phyloP scores from a whole-genome alignment of 2,888 invertebrate genomes.

The Tachina grossa region DNA sequence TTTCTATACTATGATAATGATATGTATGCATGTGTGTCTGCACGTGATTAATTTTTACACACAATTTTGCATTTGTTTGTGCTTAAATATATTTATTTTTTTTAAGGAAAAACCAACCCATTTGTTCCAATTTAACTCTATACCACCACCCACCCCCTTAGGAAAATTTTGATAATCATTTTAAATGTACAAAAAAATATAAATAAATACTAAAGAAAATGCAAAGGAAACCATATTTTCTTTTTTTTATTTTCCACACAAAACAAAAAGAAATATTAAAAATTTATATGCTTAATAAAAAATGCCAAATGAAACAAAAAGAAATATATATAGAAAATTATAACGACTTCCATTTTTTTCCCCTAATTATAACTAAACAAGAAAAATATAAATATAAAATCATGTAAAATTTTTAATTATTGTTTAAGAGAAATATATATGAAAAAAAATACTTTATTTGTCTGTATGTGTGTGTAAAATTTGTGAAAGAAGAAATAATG shows the following conservation, averaged over 20 bases:
- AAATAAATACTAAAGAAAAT: slow-evolving; percentile 5
- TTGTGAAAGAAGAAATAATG: slow-evolving; percentile 5
- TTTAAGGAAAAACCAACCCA: neutral
- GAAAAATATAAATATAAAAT: neutral
- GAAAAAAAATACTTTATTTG: neutral
- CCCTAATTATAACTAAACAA: slow-evolving; percentile 12
- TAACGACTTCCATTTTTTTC: slow-evolving; percentile 47
- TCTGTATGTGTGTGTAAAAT: slow-evolving; percentile 9
- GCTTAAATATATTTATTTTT: neutral
- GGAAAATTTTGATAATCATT: slow-evolving; percentile 67
- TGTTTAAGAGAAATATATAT: slow-evolving; percentile 9
- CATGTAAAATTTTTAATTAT: slow-evolving; percentile 22
- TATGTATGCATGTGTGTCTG: too few relatives aligned
- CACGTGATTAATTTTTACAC: neutral
- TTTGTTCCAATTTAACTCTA: slow-evolving; percentile 50
- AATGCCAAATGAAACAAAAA: slow-evolving; percentile 41
- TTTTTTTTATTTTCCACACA: neutral
- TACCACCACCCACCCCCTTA: slow-evolving; percentile 47
- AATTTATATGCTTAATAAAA: slow-evolving; percentile 5
- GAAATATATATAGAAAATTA: slow-evolving; percentile 2
- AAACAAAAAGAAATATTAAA: slow-evolving; percentile 15
- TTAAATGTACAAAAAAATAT: slow-evolving; percentile 20
- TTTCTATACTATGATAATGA: too few relatives aligned
- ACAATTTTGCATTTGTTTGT: neutral
- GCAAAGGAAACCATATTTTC: neutral